Evolutionary conservation across 2,797 vertebrate genomes (phyloP).

Genomic region (Rhabdomys pumilio): DNA sequence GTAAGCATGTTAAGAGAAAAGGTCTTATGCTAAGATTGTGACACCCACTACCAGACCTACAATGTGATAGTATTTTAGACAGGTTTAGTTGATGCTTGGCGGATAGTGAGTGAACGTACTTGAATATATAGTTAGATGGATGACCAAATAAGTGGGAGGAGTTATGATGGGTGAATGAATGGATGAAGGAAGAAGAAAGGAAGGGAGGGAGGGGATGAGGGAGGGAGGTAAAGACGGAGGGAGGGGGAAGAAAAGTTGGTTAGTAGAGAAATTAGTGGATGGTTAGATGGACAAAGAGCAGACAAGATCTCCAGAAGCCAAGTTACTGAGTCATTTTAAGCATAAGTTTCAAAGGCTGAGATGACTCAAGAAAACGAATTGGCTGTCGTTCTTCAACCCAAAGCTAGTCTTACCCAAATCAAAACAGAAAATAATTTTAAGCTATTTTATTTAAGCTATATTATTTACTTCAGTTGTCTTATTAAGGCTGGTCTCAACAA

Average conservation of each 20-base stretch:
- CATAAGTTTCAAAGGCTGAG: conserved; percentile 14
- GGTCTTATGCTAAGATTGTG: neutral
- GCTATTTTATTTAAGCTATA: neutral
- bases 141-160: neutral
- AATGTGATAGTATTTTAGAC: neutral
- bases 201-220: neutral
- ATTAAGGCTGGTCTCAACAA: neutral
- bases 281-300: neutral
- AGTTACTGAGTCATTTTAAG: conserved; percentile 19
- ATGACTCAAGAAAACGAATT: conserved; percentile 8
- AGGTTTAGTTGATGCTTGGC: neutral
- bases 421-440: neutral
- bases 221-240: neutral
- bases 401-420: neutral
- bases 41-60: neutral
- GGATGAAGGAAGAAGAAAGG: neutral
- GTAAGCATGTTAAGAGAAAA: neutral
- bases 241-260: neutral
- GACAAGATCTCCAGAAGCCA: conserved; percentile 24
- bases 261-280: neutral
- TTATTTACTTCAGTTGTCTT: neutral
- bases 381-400: neutral
- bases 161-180: neutral
- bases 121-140: neutral
- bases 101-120: neutral